A percentile compares a stretch with the other conserved stretches of the same genome.
Evolutionary conservation across 2,888 invertebrate genomes (phyloP).

Genomic region (Scrobipalpa costella): DNA sequence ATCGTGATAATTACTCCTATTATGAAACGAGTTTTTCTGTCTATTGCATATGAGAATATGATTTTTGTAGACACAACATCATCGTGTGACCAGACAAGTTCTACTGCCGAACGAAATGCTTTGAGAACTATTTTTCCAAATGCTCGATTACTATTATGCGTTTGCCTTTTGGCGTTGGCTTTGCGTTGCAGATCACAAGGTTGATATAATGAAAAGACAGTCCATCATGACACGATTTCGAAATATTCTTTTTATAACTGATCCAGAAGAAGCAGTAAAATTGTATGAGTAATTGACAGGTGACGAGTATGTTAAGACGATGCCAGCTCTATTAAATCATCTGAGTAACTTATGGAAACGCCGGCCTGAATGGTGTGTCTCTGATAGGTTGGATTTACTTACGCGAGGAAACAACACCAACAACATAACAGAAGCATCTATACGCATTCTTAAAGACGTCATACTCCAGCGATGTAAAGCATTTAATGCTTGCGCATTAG

Average conservation of each 20-base stretch:
- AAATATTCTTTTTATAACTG: neutral
- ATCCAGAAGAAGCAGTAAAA: too few species aligned
- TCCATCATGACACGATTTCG: neutral
- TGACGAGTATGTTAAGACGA: too few species aligned
- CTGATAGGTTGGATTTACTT: neutral
- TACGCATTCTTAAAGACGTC: neutral
- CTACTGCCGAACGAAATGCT: neutral
- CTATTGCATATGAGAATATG: neutral
- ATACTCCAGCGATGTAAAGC: neutral
- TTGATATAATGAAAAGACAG: neutral
- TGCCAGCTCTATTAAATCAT: too few species aligned
- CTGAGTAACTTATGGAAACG: neutral
- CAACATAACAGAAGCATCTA: neutral
- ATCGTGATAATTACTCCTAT: neutral
- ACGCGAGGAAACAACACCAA: neutral
- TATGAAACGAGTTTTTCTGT: neutral
- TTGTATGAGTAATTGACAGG: too few species aligned
- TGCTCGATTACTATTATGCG: neutral
- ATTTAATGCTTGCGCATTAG: neutral
- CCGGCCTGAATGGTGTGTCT: neutral
- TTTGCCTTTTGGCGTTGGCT: neutral
- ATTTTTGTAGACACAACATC: neutral
- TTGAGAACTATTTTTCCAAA: neutral
- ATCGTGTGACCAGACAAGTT: neutral
- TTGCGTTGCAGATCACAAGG: neutral